These are phyloP conservation scores for Scelioninae gen. 2 DNA, from an alignment of 2,888 invertebrate genomes.

Conservation along the genomic window DNA sequence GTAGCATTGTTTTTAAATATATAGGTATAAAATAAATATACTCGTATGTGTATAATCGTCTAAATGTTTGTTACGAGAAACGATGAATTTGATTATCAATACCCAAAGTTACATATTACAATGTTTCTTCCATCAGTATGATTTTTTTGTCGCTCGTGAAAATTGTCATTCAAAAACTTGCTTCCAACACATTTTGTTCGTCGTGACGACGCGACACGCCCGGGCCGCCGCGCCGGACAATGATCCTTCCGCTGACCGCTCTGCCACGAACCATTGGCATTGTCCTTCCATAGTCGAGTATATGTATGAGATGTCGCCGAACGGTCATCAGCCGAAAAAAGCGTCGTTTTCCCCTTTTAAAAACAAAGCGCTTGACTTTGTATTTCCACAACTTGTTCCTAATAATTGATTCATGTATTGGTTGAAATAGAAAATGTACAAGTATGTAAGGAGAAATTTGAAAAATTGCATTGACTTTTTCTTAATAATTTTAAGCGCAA, in stretches of 20 bases:
- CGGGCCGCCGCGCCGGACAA: conserved; percentile 7
- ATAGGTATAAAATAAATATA: too few relatives aligned
- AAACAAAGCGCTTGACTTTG: conserved; percentile 54
- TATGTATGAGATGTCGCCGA: conserved; percentile 63
- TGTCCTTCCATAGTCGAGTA: conserved; percentile 55
- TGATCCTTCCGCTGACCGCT: too few relatives aligned
- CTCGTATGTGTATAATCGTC: too few relatives aligned
- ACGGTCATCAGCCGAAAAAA: conserved; percentile 68
- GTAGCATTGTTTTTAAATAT: too few relatives aligned
- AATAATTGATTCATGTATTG: too few relatives aligned
- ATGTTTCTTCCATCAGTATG: too few relatives aligned
- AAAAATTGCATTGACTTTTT: too few relatives aligned
- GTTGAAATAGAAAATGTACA: too few relatives aligned
- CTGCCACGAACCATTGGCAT: conserved; percentile 23
- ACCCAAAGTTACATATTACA: too few relatives aligned
- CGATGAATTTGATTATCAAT: too few relatives aligned
- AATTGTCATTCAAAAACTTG: conserved; percentile 7
- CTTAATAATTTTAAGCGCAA: conserved; percentile 33
- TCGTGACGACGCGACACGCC: conserved; percentile 18
- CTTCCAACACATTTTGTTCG: conserved; percentile 34
- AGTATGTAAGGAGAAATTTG: conserved; percentile 14
- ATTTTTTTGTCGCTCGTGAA: conserved; percentile 10
- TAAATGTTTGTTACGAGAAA: too few relatives aligned
- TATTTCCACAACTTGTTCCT: conserved; percentile 31
- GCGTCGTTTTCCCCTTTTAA: conserved; percentile 54